phyloP scores from a whole-genome alignment of 1,140 invertebrate species.

The Hydropsyche tenuis region DNA sequence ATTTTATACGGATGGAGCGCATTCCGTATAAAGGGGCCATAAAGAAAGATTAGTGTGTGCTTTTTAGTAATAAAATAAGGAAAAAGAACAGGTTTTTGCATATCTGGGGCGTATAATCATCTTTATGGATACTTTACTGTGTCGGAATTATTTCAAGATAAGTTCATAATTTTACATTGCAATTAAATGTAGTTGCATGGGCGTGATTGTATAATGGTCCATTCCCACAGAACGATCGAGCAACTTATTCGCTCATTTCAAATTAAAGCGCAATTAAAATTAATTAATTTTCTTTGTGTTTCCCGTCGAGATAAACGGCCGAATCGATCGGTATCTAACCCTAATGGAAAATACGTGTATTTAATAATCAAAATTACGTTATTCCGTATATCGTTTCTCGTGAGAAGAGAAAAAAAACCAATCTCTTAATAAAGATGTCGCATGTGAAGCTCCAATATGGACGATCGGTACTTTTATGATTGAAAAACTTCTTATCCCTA shows the following conservation, averaged over 20 bases:
- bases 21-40: slow-evolving; percentile 8
- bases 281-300: too few relatives aligned
- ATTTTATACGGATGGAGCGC: not conserved
- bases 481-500: not conserved
- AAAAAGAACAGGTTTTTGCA: slow-evolving; percentile 25
- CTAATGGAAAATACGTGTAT: not conserved
- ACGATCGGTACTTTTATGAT: slow-evolving; percentile 7
- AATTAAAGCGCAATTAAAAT: too few relatives aligned
- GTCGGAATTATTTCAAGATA: not conserved
- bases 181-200: slow-evolving; percentile 1
- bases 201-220: too few relatives aligned
- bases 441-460: not conserved
- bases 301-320: too few relatives aligned
- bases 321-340: too few relatives aligned
- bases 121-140: not conserved
- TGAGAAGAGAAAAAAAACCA: not conserved
- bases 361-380: not conserved
- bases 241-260: too few relatives aligned
- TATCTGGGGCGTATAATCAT: slow-evolving; percentile 24
- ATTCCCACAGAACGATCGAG: too few relatives aligned
- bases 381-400: not conserved
- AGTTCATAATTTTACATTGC: slow-evolving; percentile 21
- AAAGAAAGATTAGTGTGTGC: slow-evolving; percentile 2
- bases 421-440: not conserved
- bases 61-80: not conserved